Evolutionary conservation across 2,797 vertebrate species (phyloP), one percentile per base, ranked within the genome.

Genomic region (Scleropages formosus): DNA sequence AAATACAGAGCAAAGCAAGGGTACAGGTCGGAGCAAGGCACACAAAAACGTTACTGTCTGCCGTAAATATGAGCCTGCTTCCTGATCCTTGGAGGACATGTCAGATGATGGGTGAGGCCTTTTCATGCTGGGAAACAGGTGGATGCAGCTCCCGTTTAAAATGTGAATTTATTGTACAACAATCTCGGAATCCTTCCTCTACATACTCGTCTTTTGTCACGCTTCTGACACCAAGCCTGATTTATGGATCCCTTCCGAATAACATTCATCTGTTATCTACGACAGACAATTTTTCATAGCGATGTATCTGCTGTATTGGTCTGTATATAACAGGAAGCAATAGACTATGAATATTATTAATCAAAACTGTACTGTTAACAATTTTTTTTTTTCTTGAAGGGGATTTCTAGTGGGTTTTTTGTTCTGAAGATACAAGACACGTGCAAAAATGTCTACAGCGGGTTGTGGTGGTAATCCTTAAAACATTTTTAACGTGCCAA

Each of bases 161-260:
- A 81, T 82, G 84, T 87, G 83, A 85, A 89, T 87, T 89, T 80
- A 86, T 83, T 3, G 72, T 78, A 12, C 63, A 74, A 60, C 53
- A 51, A 62, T 81, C 79, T 86, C 47, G 78, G 77, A 51, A 82
- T 79, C 80, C 60, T 79, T 78, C 39, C 0, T 77, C 86, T 85
- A 80, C 82, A 12, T 46, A 82, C 85, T 83, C 72, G 75, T 88
- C 86, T 87, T 39, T 61, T 79, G 86, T 85, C 88, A 82, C 39
- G 73, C 44, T 44, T 56, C 68, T 0, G 65, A 68, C 47, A 62
- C 77, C 22, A 80, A 9, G 31, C 39, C 76, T 87, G 84, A 90
- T 85, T 81, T 81, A 84, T 79, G 83, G 76, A 62, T 78, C 83
- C 84, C 77, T 80, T 87, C 87, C 86, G 87, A 89, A 88, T 81